phyloP scores from a whole-genome alignment of 2,888 invertebrate genomes.

The Scaptomyza parva region DNA sequence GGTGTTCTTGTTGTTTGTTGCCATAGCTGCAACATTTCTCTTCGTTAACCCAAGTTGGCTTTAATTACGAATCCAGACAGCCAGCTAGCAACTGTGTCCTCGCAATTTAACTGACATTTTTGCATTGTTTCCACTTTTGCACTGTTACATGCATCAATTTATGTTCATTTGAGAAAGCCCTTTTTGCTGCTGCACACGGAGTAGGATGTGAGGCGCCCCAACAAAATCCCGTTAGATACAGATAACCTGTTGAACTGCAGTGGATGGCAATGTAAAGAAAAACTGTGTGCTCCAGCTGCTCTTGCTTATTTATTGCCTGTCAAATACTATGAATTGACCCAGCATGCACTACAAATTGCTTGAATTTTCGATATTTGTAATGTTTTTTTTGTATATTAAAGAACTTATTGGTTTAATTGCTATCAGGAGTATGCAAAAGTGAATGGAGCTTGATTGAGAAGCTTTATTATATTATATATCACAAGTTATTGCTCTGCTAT shows the following conservation, averaged over 20 bases:
- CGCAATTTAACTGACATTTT: constrained; percentile 43
- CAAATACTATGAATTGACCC: constrained; percentile 25
- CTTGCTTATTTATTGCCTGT: constrained; percentile 38
- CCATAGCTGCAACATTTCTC: constrained; percentile 66
- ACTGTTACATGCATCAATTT: constrained; percentile 65
- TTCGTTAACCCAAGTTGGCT: constrained; percentile 73
- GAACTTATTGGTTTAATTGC: neutral
- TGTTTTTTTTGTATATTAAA: too few relatives aligned
- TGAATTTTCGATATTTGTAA: too few relatives aligned
- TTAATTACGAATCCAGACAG: constrained; percentile 69
- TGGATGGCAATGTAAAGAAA: constrained; percentile 10
- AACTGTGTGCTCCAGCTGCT: constrained; percentile 4
- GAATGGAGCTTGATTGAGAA: too few relatives aligned
- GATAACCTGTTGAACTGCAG: constrained; percentile 23
- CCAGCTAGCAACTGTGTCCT: constrained; percentile 46
- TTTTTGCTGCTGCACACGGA: constrained; percentile 15
- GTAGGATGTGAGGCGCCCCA: neutral
- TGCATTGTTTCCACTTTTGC: constrained; percentile 39
- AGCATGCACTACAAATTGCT: neutral
- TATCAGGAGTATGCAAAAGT: too few relatives aligned
- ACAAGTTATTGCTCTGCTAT: too few relatives aligned
- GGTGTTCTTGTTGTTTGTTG: constrained; percentile 49
- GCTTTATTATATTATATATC: too few relatives aligned
- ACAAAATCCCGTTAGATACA: constrained; percentile 2
- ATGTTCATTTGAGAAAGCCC: constrained; percentile 65